Conservation (phyloP, 2,113 vertebrate genomes). For the Ibidorhyncha struthersii region DNA sequence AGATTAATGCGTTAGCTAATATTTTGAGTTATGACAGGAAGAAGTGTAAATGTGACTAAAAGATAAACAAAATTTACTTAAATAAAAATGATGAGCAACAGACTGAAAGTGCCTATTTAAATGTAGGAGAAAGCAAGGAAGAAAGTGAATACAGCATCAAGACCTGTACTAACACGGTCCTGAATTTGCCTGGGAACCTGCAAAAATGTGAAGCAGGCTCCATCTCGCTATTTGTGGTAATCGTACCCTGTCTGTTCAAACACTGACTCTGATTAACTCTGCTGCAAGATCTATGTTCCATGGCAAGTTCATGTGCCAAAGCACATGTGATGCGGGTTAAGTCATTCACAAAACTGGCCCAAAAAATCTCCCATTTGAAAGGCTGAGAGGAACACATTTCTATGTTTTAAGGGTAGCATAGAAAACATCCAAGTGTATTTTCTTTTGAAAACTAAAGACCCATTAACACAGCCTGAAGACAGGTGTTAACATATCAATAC, state of each 20-base stretch:
- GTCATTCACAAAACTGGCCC: background rate
- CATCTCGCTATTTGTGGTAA: background rate
- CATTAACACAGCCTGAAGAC: background rate
- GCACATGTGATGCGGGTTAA: fast-evolving
- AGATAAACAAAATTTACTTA: background rate
- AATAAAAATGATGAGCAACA: background rate
- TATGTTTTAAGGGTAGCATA: background rate
- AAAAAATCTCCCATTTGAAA: background rate
- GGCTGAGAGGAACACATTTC: background rate
- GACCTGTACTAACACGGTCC: background rate
- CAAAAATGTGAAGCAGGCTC: background rate
- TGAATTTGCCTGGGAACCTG: background rate
- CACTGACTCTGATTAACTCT: background rate
- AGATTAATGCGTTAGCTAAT: background rate
- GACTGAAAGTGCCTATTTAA: background rate
- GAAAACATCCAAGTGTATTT: background rate
- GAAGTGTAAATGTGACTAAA: background rate
- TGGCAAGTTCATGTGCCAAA: background rate
- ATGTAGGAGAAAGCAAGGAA: background rate
- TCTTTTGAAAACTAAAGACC: background rate
- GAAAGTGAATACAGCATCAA: background rate
- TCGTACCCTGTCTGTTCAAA: background rate
- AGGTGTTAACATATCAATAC: background rate
- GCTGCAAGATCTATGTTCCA: background rate
- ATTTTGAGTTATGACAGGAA: background rate